phyloP scores from a whole-genome alignment of 2,113 vertebrate genomes.

The Pluvialis apricaria region DNA sequence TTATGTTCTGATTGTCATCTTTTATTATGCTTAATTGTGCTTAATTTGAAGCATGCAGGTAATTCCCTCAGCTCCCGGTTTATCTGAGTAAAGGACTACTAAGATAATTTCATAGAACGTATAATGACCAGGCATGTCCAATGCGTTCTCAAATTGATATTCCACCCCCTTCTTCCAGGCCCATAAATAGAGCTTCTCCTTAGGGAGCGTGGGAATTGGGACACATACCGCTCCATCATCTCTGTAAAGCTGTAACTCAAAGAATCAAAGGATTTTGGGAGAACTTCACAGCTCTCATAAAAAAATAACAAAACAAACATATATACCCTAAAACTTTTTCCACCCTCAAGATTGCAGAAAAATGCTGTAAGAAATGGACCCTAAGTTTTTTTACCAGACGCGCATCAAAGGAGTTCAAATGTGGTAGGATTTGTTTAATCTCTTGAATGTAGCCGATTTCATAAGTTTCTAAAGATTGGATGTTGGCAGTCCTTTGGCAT shows the following conservation, averaged over 20 bases:
- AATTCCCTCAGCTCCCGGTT: not conserved
- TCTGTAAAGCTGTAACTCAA: not conserved
- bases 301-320: not conserved
- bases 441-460: not conserved
- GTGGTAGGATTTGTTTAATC: not conserved
- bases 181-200: slow-evolving; percentile 22
- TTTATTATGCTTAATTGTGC: not conserved
- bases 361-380: not conserved
- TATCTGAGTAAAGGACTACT: not conserved
- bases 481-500: not conserved
- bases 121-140: not conserved
- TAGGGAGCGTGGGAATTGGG: slow-evolving; percentile 55
- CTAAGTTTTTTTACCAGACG: not conserved
- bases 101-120: not conserved
- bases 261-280: slow-evolving; percentile 41
- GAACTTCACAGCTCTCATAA: not conserved
- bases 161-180: slow-evolving; percentile 26
- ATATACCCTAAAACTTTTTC: not conserved
- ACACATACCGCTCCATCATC: not conserved
- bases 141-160: slow-evolving; percentile 25
- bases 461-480: not conserved
- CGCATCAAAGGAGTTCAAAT: not conserved
- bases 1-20: not conserved
- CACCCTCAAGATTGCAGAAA: fast-evolving
- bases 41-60: not conserved